Evolutionary conservation across 2,797 vertebrate genomes (phyloP), one percentile per base, ranked within the genome.

Genomic region (Prionace glauca): DNA sequence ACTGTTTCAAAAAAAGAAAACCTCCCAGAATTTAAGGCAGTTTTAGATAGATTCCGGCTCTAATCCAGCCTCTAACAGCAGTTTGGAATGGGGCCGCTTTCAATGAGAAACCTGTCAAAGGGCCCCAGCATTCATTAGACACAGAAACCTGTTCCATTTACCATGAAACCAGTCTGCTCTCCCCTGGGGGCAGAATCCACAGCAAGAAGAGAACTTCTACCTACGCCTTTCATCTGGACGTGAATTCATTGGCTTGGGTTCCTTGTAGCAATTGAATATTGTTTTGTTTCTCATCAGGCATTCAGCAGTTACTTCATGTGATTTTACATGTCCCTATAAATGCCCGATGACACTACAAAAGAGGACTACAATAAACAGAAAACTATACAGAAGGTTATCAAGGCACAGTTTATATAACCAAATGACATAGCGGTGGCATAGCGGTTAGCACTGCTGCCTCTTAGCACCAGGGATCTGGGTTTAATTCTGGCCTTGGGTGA

Each of bases 101-200:
- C 62, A 92, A 36, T 41, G 65, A 92, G 90, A 69, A 41, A 69
- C 22, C 90, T 67, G 90, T 67, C 65, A 92, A 92, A n/a, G 81
- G 90, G n/a, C 32, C 62, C 60, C 90, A 92, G 18, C 65, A 67
- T 92, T 92, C 65, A 92, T 92, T 41, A 67, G 22, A 69, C 36
- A 41, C 65, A 92, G 65, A 92, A 92, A 69, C 90, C 90, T 69
- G 65, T 92, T 92, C 90, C 65, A 26, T 92, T 92, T 69, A 36
- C 65, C 2, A 18, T 41, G 90, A 92, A 92, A 92, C 90, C 20
- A 36, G 90, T 41, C 90, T 92, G 65, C 65, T 92, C 24, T 92
- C 20, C 90, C 90, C 90, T 65, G 65, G 90, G n/a, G 90, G 90
- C 90, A 69, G 90, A 92, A 69, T 92, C 62, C 65, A 69, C 90